phyloP scores from a whole-genome alignment of 2,797 vertebrate genomes.

The Petrocephalus sullivani region DNA sequence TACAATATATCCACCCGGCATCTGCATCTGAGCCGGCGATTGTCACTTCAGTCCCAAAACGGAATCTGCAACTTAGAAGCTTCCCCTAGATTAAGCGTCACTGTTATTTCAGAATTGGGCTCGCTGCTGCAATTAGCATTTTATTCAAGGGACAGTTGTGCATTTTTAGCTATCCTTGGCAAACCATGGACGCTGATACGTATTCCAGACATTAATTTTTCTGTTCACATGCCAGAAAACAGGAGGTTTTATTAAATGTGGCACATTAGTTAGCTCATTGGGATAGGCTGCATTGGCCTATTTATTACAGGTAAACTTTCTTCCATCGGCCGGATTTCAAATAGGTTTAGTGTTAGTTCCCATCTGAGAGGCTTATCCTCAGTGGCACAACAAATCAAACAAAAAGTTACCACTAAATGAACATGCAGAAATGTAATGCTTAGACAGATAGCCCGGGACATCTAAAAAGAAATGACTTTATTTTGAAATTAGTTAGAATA shows the following conservation, averaged over 20 bases:
- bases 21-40: background rate
- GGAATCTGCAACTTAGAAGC: background rate
- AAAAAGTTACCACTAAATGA: background rate
- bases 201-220: background rate
- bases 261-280: background rate
- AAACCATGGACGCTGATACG: background rate
- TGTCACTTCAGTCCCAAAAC: background rate
- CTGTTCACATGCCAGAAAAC: background rate
- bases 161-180: background rate
- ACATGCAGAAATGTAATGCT: background rate
- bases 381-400: background rate
- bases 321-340: background rate
- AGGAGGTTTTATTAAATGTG: background rate
- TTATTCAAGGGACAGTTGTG: background rate
- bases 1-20: background rate
- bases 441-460: background rate
- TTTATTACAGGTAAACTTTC: background rate
- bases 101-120: background rate
- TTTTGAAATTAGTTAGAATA: background rate
- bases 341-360: background rate
- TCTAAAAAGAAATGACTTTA: background rate
- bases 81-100: background rate
- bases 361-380: background rate
- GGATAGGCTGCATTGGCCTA: background rate
- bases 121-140: background rate